phyloP scores from a whole-genome alignment of 2,888 invertebrate genomes.

The Pachydiplax longipennis region DNA sequence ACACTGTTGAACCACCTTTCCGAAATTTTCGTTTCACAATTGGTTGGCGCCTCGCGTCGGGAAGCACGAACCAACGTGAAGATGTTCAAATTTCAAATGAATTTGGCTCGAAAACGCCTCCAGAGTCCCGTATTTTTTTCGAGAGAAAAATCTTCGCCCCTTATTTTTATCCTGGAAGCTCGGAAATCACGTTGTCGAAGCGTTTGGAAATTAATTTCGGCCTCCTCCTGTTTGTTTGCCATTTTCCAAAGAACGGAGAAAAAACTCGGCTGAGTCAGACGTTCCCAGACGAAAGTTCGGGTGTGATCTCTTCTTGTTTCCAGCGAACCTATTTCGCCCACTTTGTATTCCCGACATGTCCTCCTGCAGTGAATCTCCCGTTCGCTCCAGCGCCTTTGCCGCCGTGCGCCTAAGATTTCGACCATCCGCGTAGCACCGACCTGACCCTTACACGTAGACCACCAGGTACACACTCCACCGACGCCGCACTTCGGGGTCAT shows the following conservation, averaged over 20 bases:
- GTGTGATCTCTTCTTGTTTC: not conserved
- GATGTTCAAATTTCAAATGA: not conserved
- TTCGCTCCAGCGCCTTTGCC: not conserved
- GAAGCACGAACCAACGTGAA: not conserved
- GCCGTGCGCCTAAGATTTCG: not conserved
- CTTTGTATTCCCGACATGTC: conserved; percentile 28
- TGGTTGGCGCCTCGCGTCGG: not conserved
- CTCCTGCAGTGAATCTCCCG: conserved; percentile 13
- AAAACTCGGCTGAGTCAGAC: not conserved
- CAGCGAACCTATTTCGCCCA: not conserved
- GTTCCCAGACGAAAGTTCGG: not conserved
- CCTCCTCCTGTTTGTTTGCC: not conserved
- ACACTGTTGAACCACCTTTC: not conserved
- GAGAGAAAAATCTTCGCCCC: not conserved
- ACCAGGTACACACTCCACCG: not conserved
- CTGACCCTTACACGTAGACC: not conserved
- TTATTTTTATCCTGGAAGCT: not conserved
- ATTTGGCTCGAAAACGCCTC: not conserved
- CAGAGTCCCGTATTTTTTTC: not conserved
- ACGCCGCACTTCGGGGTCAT: not conserved
- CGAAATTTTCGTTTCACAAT: too few relatives aligned
- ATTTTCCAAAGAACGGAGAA: not conserved
- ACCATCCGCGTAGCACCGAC: not conserved
- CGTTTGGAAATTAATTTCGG: not conserved
- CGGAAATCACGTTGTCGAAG: not conserved